These are phyloP conservation scores for Camponotus vicinus DNA, from an alignment of 1,140 invertebrate species.

Conservation along the genomic window DNA sequence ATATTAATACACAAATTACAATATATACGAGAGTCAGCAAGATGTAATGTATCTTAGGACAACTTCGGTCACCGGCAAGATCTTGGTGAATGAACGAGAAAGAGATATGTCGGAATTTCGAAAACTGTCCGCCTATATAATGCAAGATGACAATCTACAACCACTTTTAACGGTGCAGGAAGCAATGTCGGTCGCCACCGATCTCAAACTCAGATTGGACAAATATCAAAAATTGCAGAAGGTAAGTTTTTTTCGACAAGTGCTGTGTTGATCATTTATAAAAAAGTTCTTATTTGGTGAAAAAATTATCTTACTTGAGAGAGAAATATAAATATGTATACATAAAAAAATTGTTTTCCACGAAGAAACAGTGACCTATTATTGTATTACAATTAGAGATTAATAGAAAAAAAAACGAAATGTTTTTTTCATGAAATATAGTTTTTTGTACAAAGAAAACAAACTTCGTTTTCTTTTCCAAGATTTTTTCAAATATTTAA, in stretches of 20 bases:
- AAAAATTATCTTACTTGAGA: background rate
- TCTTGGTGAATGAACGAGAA: constrained; percentile 89
- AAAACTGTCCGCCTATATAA: constrained; percentile 95
- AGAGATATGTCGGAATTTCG: constrained; percentile 92
- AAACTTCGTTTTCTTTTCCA: too few species aligned
- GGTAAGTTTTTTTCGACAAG: constrained; percentile 84
- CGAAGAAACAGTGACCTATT: background rate
- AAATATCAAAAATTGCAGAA: constrained; percentile 88
- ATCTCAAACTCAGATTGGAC: constrained; percentile 93
- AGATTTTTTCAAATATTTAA: too few species aligned
- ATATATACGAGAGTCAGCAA: background rate
- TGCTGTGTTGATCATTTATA: background rate
- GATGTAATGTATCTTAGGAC: constrained; percentile 82
- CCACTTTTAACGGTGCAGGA: constrained; percentile 94
- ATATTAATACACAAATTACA: background rate
- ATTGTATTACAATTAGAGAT: background rate
- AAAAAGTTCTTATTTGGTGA: background rate
- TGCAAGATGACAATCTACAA: constrained; percentile 95
- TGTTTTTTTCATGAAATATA: too few species aligned
- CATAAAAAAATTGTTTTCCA: background rate
- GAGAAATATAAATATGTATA: background rate
- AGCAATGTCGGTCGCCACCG: constrained; percentile 94
- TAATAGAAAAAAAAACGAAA: too few species aligned
- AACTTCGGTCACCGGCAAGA: constrained; percentile 87
- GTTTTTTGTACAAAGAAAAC: too few species aligned